These are phyloP conservation scores for Zosterops lateralis DNA, from an alignment of 2,113 vertebrate genomes.

Conservation along the genomic window DNA sequence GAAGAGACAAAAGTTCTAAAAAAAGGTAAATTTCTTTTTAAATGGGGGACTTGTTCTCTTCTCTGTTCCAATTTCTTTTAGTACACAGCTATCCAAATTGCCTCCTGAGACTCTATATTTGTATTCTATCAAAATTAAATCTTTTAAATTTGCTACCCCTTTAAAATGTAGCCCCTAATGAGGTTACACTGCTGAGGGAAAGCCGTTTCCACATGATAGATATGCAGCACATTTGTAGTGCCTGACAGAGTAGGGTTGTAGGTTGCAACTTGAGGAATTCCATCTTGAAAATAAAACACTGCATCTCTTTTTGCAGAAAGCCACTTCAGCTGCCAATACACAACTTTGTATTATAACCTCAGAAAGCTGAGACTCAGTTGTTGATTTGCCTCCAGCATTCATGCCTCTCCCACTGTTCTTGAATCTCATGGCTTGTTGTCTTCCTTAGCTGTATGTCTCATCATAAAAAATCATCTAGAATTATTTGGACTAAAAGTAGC, in stretches of 20 bases:
- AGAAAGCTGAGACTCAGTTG: not conserved
- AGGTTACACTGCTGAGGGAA: not conserved
- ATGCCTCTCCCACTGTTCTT: not conserved
- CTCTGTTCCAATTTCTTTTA: not conserved
- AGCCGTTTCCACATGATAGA: not conserved
- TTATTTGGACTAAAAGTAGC: not conserved
- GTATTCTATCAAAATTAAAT: not conserved
- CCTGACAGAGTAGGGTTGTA: not conserved
- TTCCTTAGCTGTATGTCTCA: not conserved
- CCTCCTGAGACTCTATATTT: not conserved
- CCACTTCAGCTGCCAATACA: not conserved
- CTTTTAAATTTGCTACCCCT: not conserved
- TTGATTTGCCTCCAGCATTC: not conserved
- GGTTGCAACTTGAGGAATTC: not conserved
- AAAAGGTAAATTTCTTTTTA: not conserved
- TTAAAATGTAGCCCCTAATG: not conserved
- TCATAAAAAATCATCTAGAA: not conserved
- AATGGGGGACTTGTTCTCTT: not conserved
- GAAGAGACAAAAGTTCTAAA: not conserved
- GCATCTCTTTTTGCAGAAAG: not conserved
- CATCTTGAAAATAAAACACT: not conserved
- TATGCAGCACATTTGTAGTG: not conserved
- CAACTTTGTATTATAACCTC: not conserved
- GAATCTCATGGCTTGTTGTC: not conserved
- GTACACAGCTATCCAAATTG: not conserved